phyloP scores from a whole-genome alignment of 1,140 invertebrate genomes.

The Diabrotica virgifera region DNA sequence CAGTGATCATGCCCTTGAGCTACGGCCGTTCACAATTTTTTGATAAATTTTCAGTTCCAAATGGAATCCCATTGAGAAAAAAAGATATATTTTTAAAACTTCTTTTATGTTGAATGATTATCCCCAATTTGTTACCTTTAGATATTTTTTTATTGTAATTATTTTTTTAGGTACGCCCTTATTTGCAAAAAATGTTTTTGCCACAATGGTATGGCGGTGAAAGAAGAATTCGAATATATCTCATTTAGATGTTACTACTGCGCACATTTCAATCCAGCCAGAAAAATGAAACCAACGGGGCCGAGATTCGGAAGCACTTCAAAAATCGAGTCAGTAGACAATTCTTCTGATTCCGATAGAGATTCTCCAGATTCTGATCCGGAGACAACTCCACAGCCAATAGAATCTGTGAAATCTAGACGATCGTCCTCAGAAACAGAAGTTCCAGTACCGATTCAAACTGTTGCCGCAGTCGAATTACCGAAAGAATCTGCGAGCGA shows the following conservation, averaged over 20 bases:
- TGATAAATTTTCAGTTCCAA: too few relatives aligned
- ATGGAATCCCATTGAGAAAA: too few relatives aligned
- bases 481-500: neutral
- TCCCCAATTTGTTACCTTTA: too few relatives aligned
- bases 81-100: too few relatives aligned
- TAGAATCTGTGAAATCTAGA: too few relatives aligned
- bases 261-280: constrained; percentile 74
- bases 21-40: too few relatives aligned
- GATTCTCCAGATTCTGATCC: constrained; percentile 35
- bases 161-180: constrained; percentile 71
- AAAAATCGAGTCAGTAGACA: constrained; percentile 17
- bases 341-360: constrained; percentile 39
- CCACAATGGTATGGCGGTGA: constrained; percentile 95
- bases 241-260: constrained; percentile 90
- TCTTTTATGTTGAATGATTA: too few relatives aligned
- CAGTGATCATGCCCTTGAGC: too few relatives aligned
- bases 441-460: too few relatives aligned
- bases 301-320: constrained; percentile 55
- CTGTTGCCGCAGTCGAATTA: too few relatives aligned
- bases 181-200: constrained; percentile 87
- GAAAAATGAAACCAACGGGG: constrained; percentile 75
- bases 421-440: too few relatives aligned
- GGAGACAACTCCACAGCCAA: constrained; percentile 12
- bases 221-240: constrained; percentile 95
- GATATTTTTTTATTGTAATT: too few relatives aligned